Evolutionary conservation across 2,888 invertebrate species (phyloP).

Genomic region (Drosophila tripunctata): DNA sequence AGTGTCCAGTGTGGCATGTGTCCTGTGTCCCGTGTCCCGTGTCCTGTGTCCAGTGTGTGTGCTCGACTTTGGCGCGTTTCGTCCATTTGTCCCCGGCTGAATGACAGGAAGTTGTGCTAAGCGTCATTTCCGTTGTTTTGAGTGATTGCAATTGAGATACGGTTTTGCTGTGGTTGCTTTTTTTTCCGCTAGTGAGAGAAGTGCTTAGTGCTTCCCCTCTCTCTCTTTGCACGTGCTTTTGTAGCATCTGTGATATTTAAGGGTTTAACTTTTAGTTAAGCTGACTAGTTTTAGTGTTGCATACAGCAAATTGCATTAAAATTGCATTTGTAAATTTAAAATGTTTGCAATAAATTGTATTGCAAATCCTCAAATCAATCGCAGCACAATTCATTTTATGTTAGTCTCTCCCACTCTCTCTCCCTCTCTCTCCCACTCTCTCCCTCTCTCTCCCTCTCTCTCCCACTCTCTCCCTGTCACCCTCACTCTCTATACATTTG

Average conservation of each 20-base stretch:
- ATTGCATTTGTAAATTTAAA: constrained; percentile 15
- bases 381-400: constrained; percentile 62
- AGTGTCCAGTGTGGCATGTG: not conserved
- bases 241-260: constrained; percentile 21
- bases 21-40: constrained; percentile 36
- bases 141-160: constrained; percentile 82
- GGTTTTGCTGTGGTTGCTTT: constrained; percentile 72
- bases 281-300: not conserved
- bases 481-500: not conserved
- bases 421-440: not conserved
- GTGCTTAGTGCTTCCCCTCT: constrained; percentile 17
- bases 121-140: constrained; percentile 82
- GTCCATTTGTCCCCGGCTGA: constrained; percentile 58
- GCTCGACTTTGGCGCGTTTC: constrained; percentile 23
- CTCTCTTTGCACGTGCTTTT: constrained; percentile 22
- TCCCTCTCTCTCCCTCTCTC: constrained; percentile 3
- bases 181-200: constrained; percentile 29
- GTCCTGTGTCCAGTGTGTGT: constrained; percentile 12
- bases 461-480: constrained; percentile 29
- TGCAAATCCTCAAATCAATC: constrained; percentile 62
- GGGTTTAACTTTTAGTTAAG: constrained; percentile 34
- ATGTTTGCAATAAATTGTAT: constrained; percentile 45
- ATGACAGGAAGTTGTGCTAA: constrained; percentile 80
- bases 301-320: constrained; percentile 11
- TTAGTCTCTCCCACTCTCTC: constrained; percentile 38